Conservation (phyloP, 2,888 invertebrate genomes). For the Platycheirus albimanus region DNA sequence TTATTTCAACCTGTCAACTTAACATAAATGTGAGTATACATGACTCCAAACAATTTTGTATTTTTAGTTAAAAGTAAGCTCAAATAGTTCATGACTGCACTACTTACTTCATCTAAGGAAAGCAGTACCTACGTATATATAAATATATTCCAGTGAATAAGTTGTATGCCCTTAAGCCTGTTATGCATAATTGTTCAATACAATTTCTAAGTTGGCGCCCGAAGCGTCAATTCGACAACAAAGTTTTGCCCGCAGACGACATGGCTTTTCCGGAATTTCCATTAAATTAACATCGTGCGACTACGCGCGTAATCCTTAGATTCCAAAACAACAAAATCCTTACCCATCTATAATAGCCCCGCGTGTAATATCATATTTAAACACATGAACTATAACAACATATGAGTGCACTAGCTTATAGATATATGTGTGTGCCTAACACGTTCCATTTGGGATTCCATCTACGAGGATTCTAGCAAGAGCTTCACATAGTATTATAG, state of each 20-base stretch:
- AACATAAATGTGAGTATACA: too few relatives aligned
- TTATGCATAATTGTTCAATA: slow-evolving; percentile 35
- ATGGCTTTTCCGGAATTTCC: slow-evolving; percentile 70
- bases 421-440: slow-evolving; percentile 31
- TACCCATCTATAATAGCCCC: slow-evolving; percentile 55
- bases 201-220: slow-evolving; percentile 35
- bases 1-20: too few relatives aligned
- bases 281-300: slow-evolving; percentile 66
- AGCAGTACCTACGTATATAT: too few relatives aligned
- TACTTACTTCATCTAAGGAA: too few relatives aligned
- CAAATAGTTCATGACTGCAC: too few relatives aligned
- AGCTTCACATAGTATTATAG: too few relatives aligned
- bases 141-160: too few relatives aligned
- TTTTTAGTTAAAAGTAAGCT: too few relatives aligned
- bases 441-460: slow-evolving; percentile 68
- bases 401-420: not conserved
- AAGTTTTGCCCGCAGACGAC: slow-evolving; percentile 63
- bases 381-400: slow-evolving; percentile 25
- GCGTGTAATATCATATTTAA: slow-evolving; percentile 69
- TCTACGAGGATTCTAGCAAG: slow-evolving; percentile 23
- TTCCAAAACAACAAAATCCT: slow-evolving; percentile 56
- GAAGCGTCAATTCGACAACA: slow-evolving; percentile 47
- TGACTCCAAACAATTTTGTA: too few relatives aligned
- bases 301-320: slow-evolving; percentile 69
- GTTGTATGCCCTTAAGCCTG: not conserved